Conservation (phyloP, 2,797 vertebrate genomes). For the Microctenopoma steveboyesi region DNA sequence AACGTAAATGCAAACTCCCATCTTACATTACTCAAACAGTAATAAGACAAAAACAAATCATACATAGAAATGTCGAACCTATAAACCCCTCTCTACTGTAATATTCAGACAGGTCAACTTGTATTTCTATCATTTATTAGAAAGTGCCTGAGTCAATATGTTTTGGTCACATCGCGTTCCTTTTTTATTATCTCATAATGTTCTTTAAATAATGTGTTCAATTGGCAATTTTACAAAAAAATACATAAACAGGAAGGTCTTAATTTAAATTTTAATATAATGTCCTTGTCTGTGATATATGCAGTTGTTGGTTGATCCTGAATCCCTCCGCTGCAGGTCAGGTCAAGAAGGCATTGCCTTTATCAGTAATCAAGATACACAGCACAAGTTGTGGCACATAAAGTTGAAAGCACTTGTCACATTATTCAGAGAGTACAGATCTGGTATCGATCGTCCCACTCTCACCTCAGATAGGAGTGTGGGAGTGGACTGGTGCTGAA, state of each 20-base stretch:
- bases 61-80: slow-evolving; percentile 9
- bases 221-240: slow-evolving; percentile 19
- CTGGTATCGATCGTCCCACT: slow-evolving; percentile 46
- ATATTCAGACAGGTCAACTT: neutral
- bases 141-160: slow-evolving; percentile 13
- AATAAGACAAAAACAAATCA: slow-evolving; percentile 19
- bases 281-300: slow-evolving; percentile 4
- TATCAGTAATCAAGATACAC: slow-evolving; percentile 69
- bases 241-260: slow-evolving; percentile 5
- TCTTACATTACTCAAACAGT: neutral
- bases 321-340: slow-evolving; percentile 45
- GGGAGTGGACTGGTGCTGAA: slow-evolving; percentile 29
- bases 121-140: slow-evolving; percentile 13
- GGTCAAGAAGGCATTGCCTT: slow-evolving; percentile 40
- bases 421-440: slow-evolving; percentile 66
- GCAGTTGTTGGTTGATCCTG: slow-evolving; percentile 36
- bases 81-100: slow-evolving; percentile 4
- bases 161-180: neutral
- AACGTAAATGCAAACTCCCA: neutral
- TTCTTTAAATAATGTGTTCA: slow-evolving; percentile 8
- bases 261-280: slow-evolving; percentile 9
- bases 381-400: slow-evolving; percentile 49
- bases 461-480: slow-evolving; percentile 16
- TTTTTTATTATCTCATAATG: slow-evolving; percentile 15
- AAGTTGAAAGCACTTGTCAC: slow-evolving; percentile 68